Base-by-base conservation (phyloP, 2,888 invertebrate genomes). In the Epinotia ramella region DNA sequence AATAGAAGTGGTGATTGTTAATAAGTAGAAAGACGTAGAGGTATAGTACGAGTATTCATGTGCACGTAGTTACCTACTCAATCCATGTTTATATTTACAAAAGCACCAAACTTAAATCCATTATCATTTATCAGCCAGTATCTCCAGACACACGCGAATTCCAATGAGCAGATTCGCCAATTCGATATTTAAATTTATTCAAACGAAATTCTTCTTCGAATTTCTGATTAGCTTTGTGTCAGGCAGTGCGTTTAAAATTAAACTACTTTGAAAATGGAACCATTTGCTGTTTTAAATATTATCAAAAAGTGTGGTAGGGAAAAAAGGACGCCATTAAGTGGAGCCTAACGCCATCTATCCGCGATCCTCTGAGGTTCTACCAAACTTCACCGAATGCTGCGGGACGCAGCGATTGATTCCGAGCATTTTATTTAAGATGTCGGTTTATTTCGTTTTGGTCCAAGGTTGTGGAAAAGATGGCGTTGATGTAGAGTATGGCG, bases 311-410 rank as follows among this genome's bases (percentile, higher is more conserved):
- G 80, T 78, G 81, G 84, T 78, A 80, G 82, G 80, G 79, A 81
- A 82, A 81, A 82, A 82, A 82, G 87, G 87, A 86, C 84, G 85
- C 86, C 84, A 90, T 92, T 91, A 91, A 81, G 85, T 83, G 87
- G 81, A 88, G 86, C 88, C 88, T 91, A 94, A 91, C 94, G 94
- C 94, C 94, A 94, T 94, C 94, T 94, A 93, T 92, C 91, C 89
- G 79, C 91, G 90, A 91, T 89, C 91, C 91, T 89, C 87, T 90
- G 93, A 94, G 94, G 93, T 91, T 94, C 91, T 93, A 91, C 86
- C 89, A 83, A 86, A 87, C 85, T 84, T 79, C 76, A 89, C 85
- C 88, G 89, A 91, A 92, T 92, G 93, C 90, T 94, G 73, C 93
- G 93, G 94, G 93, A 94, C 90, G 91, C 87, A 79, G 85, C 78